phyloP scores from a whole-genome alignment of 2,888 invertebrate species.

The Parelbella ahira region DNA sequence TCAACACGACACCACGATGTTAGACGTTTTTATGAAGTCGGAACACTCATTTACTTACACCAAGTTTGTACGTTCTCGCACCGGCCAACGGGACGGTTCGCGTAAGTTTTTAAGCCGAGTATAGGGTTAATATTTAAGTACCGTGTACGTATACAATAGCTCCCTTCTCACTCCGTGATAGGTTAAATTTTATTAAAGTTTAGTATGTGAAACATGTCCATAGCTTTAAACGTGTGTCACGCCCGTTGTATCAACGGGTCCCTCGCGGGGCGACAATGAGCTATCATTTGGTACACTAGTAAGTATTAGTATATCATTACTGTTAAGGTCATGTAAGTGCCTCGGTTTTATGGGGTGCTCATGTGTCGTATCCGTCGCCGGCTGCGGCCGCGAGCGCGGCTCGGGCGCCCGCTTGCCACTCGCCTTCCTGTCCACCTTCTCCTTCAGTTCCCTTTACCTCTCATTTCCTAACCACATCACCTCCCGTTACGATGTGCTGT shows the following conservation, averaged over 20 bases:
- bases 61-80: constrained; percentile 72
- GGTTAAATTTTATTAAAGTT: constrained; percentile 65
- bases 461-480: no score
- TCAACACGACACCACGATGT: constrained; percentile 60
- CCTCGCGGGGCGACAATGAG: constrained; percentile 63
- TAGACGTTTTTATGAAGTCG: constrained; percentile 65
- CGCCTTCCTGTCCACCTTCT: background rate
- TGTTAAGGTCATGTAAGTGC: constrained; percentile 78
- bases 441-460: no score
- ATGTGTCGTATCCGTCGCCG: constrained; percentile 49
- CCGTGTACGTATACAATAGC: constrained; percentile 71
- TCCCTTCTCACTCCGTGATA: constrained; percentile 75
- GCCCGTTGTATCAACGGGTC: constrained; percentile 78
- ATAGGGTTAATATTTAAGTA: constrained; percentile 65
- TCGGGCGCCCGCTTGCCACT: constrained; percentile 17
- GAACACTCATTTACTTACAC: constrained; percentile 71
- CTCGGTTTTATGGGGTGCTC: constrained; percentile 73
- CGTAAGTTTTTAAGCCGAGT: constrained; percentile 68
- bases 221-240: constrained; percentile 79
- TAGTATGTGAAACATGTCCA: constrained; percentile 78
- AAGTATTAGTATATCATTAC: constrained; percentile 77
- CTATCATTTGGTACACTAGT: constrained; percentile 69
- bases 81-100: constrained; percentile 67
- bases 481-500: no score
- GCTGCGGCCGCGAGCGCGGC: constrained; percentile 26